Percentiles rank a stretch among this genome's conserved stretches.
These are phyloP conservation scores for Caretta caretta DNA, from an alignment of 2,113 vertebrate species.

Conservation along the genomic window DNA sequence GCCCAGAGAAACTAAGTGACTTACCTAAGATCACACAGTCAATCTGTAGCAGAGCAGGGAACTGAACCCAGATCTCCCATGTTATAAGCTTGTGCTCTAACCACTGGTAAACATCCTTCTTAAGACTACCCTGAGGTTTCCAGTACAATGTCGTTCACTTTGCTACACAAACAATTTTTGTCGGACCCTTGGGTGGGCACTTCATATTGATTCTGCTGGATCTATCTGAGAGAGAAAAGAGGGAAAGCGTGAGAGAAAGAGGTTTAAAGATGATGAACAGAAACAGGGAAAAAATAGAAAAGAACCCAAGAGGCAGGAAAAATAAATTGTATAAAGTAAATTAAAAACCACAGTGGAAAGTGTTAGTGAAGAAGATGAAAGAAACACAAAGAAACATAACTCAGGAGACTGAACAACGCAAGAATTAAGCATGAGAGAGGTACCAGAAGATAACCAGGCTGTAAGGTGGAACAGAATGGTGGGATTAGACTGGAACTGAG, in stretches of 20 bases:
- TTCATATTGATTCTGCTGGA: conserved; percentile 41
- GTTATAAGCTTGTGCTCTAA: not conserved
- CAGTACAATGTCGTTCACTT: not conserved
- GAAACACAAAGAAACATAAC: not conserved
- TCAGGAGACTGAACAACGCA: not conserved
- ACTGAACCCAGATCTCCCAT: not conserved
- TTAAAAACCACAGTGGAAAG: conserved; percentile 43
- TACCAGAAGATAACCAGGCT: not conserved
- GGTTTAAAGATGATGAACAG: conserved; percentile 39
- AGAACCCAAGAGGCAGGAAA: conserved; percentile 17
- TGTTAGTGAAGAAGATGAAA: conserved; percentile 4
- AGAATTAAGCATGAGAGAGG: not conserved
- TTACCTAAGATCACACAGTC: not conserved
- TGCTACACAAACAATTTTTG: conserved; percentile 4
- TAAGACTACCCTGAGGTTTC: not conserved
- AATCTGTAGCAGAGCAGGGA: not conserved
- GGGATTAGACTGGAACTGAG: not conserved
- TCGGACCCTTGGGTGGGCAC: conserved; percentile 12
- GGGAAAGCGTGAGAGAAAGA: not conserved
- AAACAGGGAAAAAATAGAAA: conserved; percentile 4
- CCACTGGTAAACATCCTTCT: not conserved
- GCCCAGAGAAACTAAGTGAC: not conserved
- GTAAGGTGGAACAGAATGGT: not conserved
- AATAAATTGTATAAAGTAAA: conserved; percentile 60
- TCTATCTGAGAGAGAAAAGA: not conserved